Evolutionary conservation across 2,797 vertebrate species (phyloP).

Genomic region (Bovichtus diacanthus): DNA sequence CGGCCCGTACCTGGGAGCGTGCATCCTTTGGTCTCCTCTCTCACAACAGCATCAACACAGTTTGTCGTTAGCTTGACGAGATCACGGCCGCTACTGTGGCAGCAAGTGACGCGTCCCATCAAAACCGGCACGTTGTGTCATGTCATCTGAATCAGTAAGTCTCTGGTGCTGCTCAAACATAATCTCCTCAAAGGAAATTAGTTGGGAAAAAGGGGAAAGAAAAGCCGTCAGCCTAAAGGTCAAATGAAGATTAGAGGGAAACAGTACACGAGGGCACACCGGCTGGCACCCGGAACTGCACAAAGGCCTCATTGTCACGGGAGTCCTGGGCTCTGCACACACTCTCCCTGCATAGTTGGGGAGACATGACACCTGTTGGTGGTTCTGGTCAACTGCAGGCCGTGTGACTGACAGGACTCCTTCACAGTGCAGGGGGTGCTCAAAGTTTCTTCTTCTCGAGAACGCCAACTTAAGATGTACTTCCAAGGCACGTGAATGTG

Average conservation of each 20-base stretch:
- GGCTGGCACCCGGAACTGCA: constrained; percentile 80
- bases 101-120: constrained; percentile 30
- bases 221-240: constrained; percentile 81
- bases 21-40: neutral
- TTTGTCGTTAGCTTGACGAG: constrained; percentile 47
- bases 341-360: constrained; percentile 35
- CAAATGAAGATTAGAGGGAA: constrained; percentile 84
- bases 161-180: constrained; percentile 57
- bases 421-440: neutral
- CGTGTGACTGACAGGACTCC: neutral
- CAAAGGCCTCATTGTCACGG: constrained; percentile 83
- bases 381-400: constrained; percentile 70
- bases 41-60: constrained; percentile 12
- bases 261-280: constrained; percentile 80
- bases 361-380: constrained; percentile 80
- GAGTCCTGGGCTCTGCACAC: constrained; percentile 67
- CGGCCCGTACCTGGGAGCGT: neutral
- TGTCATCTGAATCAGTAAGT: constrained; percentile 59
- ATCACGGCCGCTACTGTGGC: constrained; percentile 26
- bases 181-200: constrained; percentile 79
- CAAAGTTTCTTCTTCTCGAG: neutral
- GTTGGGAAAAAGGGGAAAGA: constrained; percentile 66
- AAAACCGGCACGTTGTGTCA: constrained; percentile 41
- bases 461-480: neutral
- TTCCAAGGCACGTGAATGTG: neutral